Evolutionary conservation across 2,797 vertebrate species (phyloP), one percentile per base, ranked within the genome.

Genomic region (Aselliscus stoliczkanus): DNA sequence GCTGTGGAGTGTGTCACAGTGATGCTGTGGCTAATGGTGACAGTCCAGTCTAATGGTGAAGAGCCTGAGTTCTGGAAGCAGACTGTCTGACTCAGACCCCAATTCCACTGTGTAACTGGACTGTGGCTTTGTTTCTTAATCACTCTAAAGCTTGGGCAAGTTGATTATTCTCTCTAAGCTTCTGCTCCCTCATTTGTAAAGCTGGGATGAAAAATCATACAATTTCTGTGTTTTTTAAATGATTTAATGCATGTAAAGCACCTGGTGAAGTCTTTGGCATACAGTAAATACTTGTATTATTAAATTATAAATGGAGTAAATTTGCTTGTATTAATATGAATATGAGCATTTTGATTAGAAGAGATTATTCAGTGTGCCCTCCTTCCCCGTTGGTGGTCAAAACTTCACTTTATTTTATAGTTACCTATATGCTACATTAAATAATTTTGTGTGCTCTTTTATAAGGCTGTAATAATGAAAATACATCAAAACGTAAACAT

Each of bases 401-500:
- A 60, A 93, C 29, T 70, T 54, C 12, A 21, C 44, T 81, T 37
- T 75, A 80, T 27, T 52, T 88, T 67, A 13, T 52, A 69, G 17
- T 70, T 56, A 42, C 31, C 17, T 23, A 3, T 29, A 70, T 77
- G n/a, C 42, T 79, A 6, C 56, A 72, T 91, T 82, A 69, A 93
- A 27, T 81, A 80, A 58, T 50, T 64, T 54, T 82, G 29, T 39
- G 58, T 29, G 18, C 47, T 81, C 42, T 44, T 67, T 88, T 79
- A 42, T 1, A 84, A 73, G 50, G 47, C 3, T 42, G 11, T 83
- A 77, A 79, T 86, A 52, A 89, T 65, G 73, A 80, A 79, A 88
- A n/a, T 44, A 47, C 3, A 86, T 65, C 2, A 17, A 58, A 72
- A 72, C 37, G 39, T 37, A 70, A 34, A n/a, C 37, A 21, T 75